A percentile compares a stretch with the other conserved stretches of the same genome.
These are phyloP conservation scores for Heliconius hermathena DNA, from an alignment of 1,140 invertebrate genomes.

Conservation along the genomic window DNA sequence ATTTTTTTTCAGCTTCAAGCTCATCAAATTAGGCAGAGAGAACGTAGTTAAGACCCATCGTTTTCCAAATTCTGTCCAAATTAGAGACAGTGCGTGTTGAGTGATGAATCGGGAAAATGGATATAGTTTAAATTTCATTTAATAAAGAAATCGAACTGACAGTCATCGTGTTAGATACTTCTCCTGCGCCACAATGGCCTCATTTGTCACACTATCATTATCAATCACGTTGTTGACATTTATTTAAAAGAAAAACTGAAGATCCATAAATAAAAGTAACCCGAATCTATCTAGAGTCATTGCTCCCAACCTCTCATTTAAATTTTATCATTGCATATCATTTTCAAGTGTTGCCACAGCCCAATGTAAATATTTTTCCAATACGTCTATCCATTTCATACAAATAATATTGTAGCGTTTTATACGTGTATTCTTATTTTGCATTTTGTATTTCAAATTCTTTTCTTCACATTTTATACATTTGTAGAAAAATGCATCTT, in stretches of 20 bases:
- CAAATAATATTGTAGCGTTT: neutral
- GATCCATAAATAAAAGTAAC: neutral
- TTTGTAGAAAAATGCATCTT: neutral
- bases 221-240: no score
- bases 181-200: no score
- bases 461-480: neutral
- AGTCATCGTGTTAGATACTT: no score
- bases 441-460: neutral
- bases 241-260: constrained; percentile 3
- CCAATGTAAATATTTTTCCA: constrained; percentile 1
- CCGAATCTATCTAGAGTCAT: neutral
- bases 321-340: neutral
- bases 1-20: no score
- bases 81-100: no score
- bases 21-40: no score
- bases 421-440: neutral
- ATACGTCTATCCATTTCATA: neutral
- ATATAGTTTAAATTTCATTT: no score
- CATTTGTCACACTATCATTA: no score
- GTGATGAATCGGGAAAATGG: no score
- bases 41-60: no score
- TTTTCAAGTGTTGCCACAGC: neutral
- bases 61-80: no score
- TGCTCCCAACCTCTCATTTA: neutral
- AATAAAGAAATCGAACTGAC: no score